Percentiles rank a stretch among this genome's conserved stretches.
These are phyloP conservation scores for Protula sp. DNA, from an alignment of 2,888 invertebrate genomes.

Conservation along the genomic window DNA sequence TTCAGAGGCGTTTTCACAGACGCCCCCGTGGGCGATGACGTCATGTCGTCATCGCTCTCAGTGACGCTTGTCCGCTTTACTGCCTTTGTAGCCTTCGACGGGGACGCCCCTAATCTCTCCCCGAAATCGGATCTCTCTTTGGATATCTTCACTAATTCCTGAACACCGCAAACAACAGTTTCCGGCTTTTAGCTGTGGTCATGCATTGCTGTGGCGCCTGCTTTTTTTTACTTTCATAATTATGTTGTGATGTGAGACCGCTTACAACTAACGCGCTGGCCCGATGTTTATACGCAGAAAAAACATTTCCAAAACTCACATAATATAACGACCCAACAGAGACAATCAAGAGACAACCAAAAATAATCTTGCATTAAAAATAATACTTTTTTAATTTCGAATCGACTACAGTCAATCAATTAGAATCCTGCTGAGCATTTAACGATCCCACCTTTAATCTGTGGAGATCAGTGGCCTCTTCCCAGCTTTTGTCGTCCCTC, in stretches of 20 bases:
- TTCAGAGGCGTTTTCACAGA: neutral
- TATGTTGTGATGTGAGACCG: too few relatives aligned
- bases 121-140: neutral
- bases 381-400: too few relatives aligned
- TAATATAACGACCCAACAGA: too few relatives aligned
- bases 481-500: constrained; percentile 78
- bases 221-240: too few relatives aligned
- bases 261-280: too few relatives aligned
- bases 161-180: neutral
- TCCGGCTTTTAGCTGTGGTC: constrained; percentile 3
- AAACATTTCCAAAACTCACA: too few relatives aligned
- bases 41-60: neutral
- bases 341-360: too few relatives aligned
- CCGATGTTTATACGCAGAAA: too few relatives aligned
- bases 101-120: neutral
- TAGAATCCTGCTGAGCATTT: too few relatives aligned
- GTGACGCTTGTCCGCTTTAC: neutral
- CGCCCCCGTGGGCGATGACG: neutral
- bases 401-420: too few relatives aligned
- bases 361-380: too few relatives aligned
- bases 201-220: too few relatives aligned
- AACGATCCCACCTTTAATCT: constrained; percentile 40
- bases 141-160: neutral
- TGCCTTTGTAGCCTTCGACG: neutral
- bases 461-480: constrained; percentile 71